A percentile compares a stretch with the other conserved stretches of the same genome.
Evolutionary conservation across 1,140 invertebrate genomes (phyloP).

Genomic region (Calycopis cecrops): DNA sequence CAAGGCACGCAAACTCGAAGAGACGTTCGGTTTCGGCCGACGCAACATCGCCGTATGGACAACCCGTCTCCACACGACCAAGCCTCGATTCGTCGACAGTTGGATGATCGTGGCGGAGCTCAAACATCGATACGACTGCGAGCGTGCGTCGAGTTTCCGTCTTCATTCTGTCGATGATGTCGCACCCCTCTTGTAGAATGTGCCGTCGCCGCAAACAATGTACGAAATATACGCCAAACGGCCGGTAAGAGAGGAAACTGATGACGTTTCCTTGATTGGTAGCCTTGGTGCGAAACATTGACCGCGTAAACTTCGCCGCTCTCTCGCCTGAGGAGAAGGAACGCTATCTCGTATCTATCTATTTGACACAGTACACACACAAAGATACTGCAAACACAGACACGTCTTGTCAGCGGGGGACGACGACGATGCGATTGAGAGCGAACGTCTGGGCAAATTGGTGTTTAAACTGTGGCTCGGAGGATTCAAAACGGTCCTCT

Average conservation of each 20-base stretch:
- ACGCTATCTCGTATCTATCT: conserved; percentile 10
- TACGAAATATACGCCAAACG: too few relatives aligned
- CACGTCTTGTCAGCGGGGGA: too few relatives aligned
- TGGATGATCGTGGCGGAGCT: conserved; percentile 9
- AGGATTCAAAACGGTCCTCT: too few relatives aligned
- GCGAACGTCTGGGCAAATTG: too few relatives aligned
- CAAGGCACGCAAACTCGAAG: conserved; percentile 8
- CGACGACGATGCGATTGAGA: too few relatives aligned
- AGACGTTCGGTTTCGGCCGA: conserved; percentile 2
- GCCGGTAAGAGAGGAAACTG: too few relatives aligned
- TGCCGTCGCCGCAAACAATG: not conserved
- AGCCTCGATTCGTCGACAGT: conserved; percentile 10
- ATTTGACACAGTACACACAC: conserved; percentile 1
- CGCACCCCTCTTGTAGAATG: too few relatives aligned
- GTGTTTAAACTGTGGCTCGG: too few relatives aligned
- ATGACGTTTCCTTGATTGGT: not conserved
- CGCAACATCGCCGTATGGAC: conserved; percentile 8
- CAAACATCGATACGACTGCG: conserved; percentile 11
- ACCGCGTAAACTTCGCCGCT: conserved; percentile 3
- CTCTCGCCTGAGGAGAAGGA: conserved; percentile 3
- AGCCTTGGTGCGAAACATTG: conserved; percentile 2
- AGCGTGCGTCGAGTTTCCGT: conserved; percentile 7
- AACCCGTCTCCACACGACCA: conserved; percentile 5
- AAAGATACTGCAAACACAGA: not conserved
- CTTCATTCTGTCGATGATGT: not conserved